phyloP scores from a whole-genome alignment of 2,113 vertebrate genomes.

The Spheniscus mendiculus region DNA sequence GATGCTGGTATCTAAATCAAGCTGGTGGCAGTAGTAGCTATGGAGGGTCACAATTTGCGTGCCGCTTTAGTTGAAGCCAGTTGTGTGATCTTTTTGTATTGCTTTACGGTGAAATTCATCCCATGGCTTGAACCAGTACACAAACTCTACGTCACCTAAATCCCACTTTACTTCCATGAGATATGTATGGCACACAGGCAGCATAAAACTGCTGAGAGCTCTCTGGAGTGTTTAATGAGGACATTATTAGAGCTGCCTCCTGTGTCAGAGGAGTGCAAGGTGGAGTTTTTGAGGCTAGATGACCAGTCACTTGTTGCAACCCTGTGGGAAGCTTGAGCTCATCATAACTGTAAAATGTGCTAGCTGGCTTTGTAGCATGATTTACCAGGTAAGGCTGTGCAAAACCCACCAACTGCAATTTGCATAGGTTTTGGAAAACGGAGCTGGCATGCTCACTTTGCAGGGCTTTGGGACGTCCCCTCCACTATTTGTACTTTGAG shows the following conservation, averaged over 20 bases:
- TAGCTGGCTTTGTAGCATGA: background rate
- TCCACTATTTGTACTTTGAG: background rate
- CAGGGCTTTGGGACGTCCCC: slow-evolving; percentile 30
- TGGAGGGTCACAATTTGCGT: background rate
- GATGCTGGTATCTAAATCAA: background rate
- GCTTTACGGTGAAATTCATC: background rate
- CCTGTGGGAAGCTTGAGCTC: background rate
- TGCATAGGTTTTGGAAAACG: slow-evolving; percentile 42
- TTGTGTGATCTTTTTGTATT: background rate
- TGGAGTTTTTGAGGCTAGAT: background rate
- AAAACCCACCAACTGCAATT: background rate
- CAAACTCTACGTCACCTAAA: background rate
- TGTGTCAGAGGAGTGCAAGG: background rate
- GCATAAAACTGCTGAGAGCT: background rate
- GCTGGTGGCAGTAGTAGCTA: background rate
- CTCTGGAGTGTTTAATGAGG: background rate
- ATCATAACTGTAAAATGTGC: background rate
- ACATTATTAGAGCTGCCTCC: background rate
- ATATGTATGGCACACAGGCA: fast-evolving
- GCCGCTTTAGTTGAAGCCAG: background rate
- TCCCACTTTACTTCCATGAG: background rate
- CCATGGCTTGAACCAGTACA: background rate
- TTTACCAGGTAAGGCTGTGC: background rate
- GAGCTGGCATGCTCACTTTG: background rate
- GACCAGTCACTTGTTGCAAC: background rate